Evolutionary conservation across 2,888 invertebrate species (phyloP).

Genomic region (Yponomeuta plumbellus): DNA sequence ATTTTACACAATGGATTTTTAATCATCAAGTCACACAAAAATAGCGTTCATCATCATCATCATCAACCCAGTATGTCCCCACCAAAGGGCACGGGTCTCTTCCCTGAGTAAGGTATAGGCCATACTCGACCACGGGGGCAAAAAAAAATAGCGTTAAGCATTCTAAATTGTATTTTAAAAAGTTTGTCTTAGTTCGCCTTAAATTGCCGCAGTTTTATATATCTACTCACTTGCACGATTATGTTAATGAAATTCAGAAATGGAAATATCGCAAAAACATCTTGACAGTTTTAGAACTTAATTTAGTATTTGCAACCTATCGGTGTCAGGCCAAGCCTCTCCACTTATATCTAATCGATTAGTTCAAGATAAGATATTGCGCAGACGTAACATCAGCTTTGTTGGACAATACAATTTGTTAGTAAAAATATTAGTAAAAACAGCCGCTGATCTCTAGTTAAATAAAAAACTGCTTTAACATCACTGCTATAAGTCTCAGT

Average conservation of each 20-base stretch:
- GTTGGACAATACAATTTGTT: neutral
- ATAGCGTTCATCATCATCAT: too few species aligned
- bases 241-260: neutral
- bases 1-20: too few species aligned
- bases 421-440: neutral
- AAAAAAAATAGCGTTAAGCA: too few species aligned
- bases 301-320: constrained; percentile 53
- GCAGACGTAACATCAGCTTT: constrained; percentile 24
- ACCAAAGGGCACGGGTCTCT: too few species aligned
- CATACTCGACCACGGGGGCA: too few species aligned
- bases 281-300: constrained; percentile 23
- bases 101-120: too few species aligned
- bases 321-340: constrained; percentile 38
- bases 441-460: neutral
- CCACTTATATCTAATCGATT: constrained; percentile 43
- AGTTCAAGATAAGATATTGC: constrained; percentile 37
- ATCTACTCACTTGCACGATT: neutral
- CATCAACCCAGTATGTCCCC: too few species aligned
- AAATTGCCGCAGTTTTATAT: neutral
- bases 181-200: neutral
- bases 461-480: neutral
- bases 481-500: neutral
- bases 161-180: too few species aligned
- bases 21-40: too few species aligned
- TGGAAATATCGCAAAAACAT: neutral